Base-by-base conservation (phyloP, 2,797 vertebrate genomes). In the Atherinosoma microstoma region DNA sequence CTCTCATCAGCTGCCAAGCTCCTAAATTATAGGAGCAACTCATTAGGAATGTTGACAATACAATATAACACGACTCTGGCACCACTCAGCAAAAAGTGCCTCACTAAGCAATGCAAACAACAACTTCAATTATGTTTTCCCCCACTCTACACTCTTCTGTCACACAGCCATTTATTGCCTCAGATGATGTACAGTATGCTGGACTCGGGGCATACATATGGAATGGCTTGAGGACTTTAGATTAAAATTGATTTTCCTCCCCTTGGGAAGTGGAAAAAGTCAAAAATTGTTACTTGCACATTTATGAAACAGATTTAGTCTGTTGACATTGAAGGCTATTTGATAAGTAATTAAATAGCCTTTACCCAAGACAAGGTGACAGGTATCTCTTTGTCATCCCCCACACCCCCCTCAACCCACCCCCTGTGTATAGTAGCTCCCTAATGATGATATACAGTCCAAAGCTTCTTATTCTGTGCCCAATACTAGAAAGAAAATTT, bases 311-410 rank as follows among this genome's bases (percentile, higher is more conserved):
- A 95, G 96, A 97, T 97, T 96, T 95, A 96, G 95, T 96, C 95
- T 95, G 95, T 97, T 97, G 97, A 97, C 96, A 96, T 96, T 96
- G 96, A 96, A 92, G 94, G 95, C 96, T 95, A 93, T 96, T 98
- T 98, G 96, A 97, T 97, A 97, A 96, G 96, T 97, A 98, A 98
- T 98, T 98, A 97, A 96, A 96, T 97, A 95, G 95, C 93, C 94
- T 95, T 95, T 96, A 95, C 94, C 93, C 93, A 94, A 94, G 96
- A 96, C 95, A 96, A 97, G 96, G 96, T 98, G 97, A 97, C 96
- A 95, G 95, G 95, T 96, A 96, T 94, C 93, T 95, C 96, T 90
- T 89, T 91, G 86, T 95, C 95, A 93, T 73, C 42, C 76, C 67
- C 72, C 87, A 27, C 24, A 27, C 24, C 24, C 24, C 24, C 24